These are phyloP conservation scores for Xenopus petersii DNA, from an alignment of 2,797 vertebrate species.

Conservation along the genomic window DNA sequence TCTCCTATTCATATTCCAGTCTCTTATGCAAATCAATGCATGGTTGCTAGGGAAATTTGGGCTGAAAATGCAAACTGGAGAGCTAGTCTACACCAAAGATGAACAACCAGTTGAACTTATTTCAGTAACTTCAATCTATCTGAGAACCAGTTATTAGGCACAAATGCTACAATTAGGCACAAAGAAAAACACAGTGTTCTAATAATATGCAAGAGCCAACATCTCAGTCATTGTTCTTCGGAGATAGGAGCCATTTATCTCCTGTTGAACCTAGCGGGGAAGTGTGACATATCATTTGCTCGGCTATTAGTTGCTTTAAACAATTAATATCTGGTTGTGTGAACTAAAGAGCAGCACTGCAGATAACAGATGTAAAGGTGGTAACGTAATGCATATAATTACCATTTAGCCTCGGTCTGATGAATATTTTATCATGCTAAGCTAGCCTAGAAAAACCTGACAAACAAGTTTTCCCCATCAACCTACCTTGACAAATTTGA, in stretches of 20 bases:
- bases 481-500: too few species aligned
- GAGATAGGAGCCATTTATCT: too few species aligned
- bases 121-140: conserved; percentile 26
- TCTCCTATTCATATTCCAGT: too few species aligned
- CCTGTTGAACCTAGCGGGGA: background rate
- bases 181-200: conserved; percentile 32
- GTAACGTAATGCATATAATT: background rate
- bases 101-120: background rate
- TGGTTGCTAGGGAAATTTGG: too few species aligned
- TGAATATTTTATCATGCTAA: too few species aligned
- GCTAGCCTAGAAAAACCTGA: too few species aligned
- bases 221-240: conserved; percentile 17
- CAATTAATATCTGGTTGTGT: background rate
- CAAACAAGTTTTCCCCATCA: too few species aligned
- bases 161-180: conserved; percentile 28
- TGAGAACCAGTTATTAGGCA: conserved; percentile 30
- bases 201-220: conserved; percentile 21
- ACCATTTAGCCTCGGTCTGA: background rate
- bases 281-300: background rate
- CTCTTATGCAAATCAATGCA: too few species aligned
- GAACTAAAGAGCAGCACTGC: background rate
- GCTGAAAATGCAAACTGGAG: too few species aligned
- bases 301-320: background rate
- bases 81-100: too few species aligned
- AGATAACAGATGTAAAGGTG: background rate